Conservation (phyloP, 2,113 vertebrate genomes). For the Neomonachus schauinslandi region DNA sequence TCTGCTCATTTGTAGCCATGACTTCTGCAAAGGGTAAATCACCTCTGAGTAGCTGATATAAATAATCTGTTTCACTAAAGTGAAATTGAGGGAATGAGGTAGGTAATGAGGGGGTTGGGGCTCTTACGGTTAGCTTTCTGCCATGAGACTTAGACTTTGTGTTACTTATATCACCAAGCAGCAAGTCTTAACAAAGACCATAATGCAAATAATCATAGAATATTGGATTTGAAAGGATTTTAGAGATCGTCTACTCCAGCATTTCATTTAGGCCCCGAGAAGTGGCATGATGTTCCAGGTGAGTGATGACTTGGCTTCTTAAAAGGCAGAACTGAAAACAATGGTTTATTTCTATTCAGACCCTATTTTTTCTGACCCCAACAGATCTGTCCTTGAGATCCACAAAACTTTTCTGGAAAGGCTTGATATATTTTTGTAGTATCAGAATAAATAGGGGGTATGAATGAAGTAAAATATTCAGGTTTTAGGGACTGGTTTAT, state of each 20-base stretch:
- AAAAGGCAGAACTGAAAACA: background rate
- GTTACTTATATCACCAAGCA: background rate
- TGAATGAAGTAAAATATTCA: background rate
- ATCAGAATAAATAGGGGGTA: background rate
- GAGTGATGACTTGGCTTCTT: background rate
- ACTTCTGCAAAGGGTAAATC: background rate
- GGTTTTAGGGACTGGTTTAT: background rate
- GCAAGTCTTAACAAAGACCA: background rate
- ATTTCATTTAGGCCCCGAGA: background rate
- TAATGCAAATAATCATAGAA: background rate
- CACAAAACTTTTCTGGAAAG: background rate
- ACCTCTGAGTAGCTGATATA: background rate
- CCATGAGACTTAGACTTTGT: background rate
- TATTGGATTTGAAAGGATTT: background rate
- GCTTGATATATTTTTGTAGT: background rate
- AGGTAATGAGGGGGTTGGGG: fast-evolving
- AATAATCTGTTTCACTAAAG: background rate
- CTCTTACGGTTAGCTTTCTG: background rate
- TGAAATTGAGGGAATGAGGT: background rate
- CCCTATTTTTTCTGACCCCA: background rate
- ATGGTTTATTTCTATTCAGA: background rate
- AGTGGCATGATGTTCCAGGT: background rate
- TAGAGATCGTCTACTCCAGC: background rate
- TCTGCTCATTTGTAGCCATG: background rate
- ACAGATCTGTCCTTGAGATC: background rate